These are phyloP conservation scores for Anagyrus pseudococci DNA, from an alignment of 2,888 invertebrate genomes.

Conservation along the genomic window DNA sequence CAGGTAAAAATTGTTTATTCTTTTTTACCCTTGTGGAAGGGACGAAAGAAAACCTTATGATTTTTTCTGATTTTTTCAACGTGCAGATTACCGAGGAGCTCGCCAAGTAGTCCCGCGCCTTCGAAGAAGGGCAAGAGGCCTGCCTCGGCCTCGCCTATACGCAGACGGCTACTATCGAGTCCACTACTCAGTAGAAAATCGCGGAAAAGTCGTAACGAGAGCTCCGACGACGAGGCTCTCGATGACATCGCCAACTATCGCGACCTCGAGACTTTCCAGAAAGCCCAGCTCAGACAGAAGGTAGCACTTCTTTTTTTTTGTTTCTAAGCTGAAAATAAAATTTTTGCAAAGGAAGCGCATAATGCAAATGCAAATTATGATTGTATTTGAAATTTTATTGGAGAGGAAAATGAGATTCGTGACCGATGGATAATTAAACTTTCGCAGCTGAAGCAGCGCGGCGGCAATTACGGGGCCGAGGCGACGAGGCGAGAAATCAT, in stretches of 20 bases:
- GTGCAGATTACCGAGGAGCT: constrained; percentile 75
- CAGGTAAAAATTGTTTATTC: constrained; percentile 42
- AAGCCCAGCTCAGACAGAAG: constrained; percentile 89
- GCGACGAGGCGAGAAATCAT: constrained; percentile 74
- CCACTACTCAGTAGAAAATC: constrained; percentile 80
- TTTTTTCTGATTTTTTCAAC: too few species aligned
- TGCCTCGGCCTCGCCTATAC: constrained; percentile 81
- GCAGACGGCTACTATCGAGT: constrained; percentile 79
- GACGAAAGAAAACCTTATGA: too few species aligned
- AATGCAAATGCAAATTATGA: too few species aligned
- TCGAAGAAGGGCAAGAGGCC: constrained; percentile 77
- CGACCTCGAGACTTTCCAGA: constrained; percentile 90
- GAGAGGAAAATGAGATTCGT: too few species aligned
- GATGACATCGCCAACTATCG: constrained; percentile 75
- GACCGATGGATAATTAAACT: too few species aligned
- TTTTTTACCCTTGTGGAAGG: background rate
- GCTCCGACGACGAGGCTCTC: constrained; percentile 81
- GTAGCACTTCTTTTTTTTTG: constrained; percentile 60
- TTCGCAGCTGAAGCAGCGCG: constrained; percentile 70
- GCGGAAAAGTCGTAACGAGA: constrained; percentile 79
- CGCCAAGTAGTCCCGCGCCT: constrained; percentile 77
- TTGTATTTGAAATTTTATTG: too few species aligned
- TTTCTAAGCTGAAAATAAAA: background rate
- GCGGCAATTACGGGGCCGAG: constrained; percentile 52
- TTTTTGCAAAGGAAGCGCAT: background rate